Percentiles rank a stretch among this genome's conserved stretches.
Evolutionary conservation across 2,888 invertebrate genomes (phyloP).

Genomic region (Leucoma salicis): DNA sequence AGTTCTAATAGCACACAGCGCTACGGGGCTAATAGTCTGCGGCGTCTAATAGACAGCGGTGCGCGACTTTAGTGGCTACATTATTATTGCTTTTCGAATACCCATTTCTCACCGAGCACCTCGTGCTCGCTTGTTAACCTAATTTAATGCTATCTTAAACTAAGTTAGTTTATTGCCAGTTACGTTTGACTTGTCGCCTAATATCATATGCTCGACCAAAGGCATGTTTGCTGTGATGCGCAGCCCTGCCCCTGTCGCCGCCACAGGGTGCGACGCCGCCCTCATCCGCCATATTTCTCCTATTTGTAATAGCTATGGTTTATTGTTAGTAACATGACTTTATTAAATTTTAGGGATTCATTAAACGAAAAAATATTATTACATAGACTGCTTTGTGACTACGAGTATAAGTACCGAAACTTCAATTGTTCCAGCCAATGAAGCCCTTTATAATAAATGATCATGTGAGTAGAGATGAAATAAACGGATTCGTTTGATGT

Average conservation of each 20-base stretch:
- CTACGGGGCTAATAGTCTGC: conserved; percentile 56
- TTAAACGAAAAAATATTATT: too few species aligned
- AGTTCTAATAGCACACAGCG: conserved; percentile 47
- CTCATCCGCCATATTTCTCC: conserved; percentile 21
- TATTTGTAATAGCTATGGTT: too few species aligned
- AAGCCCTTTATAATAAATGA: too few species aligned
- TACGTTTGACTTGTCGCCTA: conserved; percentile 66
- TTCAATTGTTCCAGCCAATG: too few species aligned
- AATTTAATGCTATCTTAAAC: conserved; percentile 63
- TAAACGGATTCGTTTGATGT: too few species aligned
- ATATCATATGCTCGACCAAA: conserved; percentile 67
- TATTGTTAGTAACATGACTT: too few species aligned
- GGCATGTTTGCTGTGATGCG: conserved; percentile 65
- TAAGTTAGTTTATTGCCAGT: conserved; percentile 77
- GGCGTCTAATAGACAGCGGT: conserved; percentile 67
- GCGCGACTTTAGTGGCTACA: conserved; percentile 75
- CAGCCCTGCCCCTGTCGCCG: conserved; percentile 52
- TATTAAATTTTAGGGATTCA: too few species aligned
- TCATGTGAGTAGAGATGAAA: too few species aligned
- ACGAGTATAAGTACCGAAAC: too few species aligned
- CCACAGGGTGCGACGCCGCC: conserved; percentile 44
- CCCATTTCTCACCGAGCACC: conserved; percentile 78
- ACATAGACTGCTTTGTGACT: too few species aligned
- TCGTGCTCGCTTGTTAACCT: conserved; percentile 66
- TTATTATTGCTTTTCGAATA: conserved; percentile 83